phyloP scores from a whole-genome alignment of 2,888 invertebrate genomes.

The Tortricodes alternella region DNA sequence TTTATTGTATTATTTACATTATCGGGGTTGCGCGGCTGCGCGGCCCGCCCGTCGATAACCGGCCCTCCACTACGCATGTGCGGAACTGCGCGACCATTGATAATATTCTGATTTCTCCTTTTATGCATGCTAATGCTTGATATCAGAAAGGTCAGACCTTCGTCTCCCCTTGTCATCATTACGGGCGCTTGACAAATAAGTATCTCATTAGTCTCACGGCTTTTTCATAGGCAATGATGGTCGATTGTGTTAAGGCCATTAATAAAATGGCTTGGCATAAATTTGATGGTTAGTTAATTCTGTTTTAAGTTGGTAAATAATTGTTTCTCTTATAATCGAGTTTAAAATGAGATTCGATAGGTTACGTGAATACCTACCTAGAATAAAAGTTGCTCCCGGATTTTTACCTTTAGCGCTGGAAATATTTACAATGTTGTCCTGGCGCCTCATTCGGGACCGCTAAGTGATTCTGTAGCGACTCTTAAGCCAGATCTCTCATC shows the following conservation, averaged over 20 bases:
- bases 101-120: slow-evolving; percentile 75
- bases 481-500: too few species aligned
- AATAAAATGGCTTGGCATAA: not conserved
- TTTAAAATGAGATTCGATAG: too few species aligned
- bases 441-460: too few species aligned
- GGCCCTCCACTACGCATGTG: slow-evolving; percentile 66
- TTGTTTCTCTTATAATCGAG: too few species aligned
- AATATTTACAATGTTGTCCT: too few species aligned
- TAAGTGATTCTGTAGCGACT: too few species aligned
- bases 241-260: not conserved
- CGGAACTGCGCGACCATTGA: slow-evolving; percentile 59
- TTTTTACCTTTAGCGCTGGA: too few species aligned
- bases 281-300: not conserved
- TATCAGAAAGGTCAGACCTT: slow-evolving; percentile 62
- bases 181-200: slow-evolving; percentile 47
- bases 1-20: slow-evolving; percentile 77
- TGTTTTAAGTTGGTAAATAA: too few species aligned
- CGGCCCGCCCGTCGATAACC: slow-evolving; percentile 65
- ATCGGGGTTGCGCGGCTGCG: slow-evolving; percentile 64
- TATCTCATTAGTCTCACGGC: slow-evolving; percentile 25
- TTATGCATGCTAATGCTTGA: slow-evolving; percentile 73
- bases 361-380: too few species aligned
- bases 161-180: slow-evolving; percentile 46
- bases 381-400: too few species aligned
- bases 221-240: slow-evolving; percentile 11